Evolutionary conservation across 2,113 vertebrate genomes (phyloP).

Genomic region (Ginglymostoma cirratum): DNA sequence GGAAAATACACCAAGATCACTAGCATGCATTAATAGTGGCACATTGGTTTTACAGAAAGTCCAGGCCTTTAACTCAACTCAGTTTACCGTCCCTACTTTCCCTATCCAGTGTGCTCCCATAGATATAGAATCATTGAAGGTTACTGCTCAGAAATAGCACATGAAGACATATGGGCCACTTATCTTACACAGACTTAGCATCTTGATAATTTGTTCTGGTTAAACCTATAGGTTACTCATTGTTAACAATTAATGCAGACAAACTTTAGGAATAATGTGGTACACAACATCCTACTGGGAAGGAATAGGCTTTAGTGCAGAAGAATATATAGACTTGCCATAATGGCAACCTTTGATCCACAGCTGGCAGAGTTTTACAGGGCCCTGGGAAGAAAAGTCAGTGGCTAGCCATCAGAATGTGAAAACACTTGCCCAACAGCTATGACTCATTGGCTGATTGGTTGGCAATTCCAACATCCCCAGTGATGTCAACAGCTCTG

Average conservation of each 20-base stretch:
- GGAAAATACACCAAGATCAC: background rate
- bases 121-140: background rate
- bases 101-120: background rate
- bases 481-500: too few relatives aligned
- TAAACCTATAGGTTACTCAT: background rate
- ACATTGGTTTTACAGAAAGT: background rate
- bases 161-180: background rate
- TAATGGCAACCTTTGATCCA: background rate
- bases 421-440: too few relatives aligned
- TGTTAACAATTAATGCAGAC: background rate
- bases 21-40: background rate
- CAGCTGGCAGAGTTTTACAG: too few relatives aligned
- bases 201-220: background rate
- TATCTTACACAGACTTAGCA: background rate
- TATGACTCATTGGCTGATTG: too few relatives aligned
- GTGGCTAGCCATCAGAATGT: too few relatives aligned
- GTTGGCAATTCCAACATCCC: too few relatives aligned
- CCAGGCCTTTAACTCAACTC: background rate
- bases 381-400: too few relatives aligned
- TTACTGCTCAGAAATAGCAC: background rate
- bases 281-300: background rate
- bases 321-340: background rate
- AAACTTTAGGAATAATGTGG: background rate
- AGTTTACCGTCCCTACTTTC: background rate
- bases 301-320: background rate